Base-by-base conservation (phyloP, 2,113 vertebrate species). In the Gnathonemus longibarbis region DNA sequence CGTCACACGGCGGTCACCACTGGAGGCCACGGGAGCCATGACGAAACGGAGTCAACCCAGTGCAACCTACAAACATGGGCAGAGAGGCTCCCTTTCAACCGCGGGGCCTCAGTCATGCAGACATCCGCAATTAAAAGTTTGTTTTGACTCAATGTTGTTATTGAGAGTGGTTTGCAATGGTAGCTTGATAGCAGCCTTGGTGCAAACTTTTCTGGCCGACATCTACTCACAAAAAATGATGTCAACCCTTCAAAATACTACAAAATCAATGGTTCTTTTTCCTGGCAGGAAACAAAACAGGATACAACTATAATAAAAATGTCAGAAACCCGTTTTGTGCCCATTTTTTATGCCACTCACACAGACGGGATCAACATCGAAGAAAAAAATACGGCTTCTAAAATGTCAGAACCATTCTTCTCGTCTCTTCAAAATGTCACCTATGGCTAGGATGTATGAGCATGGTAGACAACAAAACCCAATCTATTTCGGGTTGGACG, bases 401-500 rank as follows among this genome's bases (percentile, higher is more conserved):
- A 88, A 88, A 88, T 88, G 86, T 58, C 50, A 56, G 52, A 86
- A 88, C 86, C 3, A 31, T 87, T 87, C 50, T 39, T 39, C 86
- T 31, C 24, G 8, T 53, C 50, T 39, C 31, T 66, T 62, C 31
- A 58, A 88, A 88, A 88, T 88, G 53, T 45, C 87, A 88, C 17
- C 31, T 46, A 42, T 88, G 17, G 19, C 87, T 24, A 42, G 24
- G 87, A 88, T 45, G 0, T 5, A 88, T 42, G 15, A 45, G 50
- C 31, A 58, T 39, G 9, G 17, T 10, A 35, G 53, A 88, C 7
- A 21, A 45, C 53, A 88, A 88, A 88, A 62, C 31, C 49, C 48
- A 50, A 31, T 31, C n/a, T 70, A 62, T 62, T 62, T 46, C 3
- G 24, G 19, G 31, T 42, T 56, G 27, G 53, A 58, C 87, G 50